Evolutionary conservation across 2,888 invertebrate species (phyloP).

Genomic region (Pseudanteris insignis): DNA sequence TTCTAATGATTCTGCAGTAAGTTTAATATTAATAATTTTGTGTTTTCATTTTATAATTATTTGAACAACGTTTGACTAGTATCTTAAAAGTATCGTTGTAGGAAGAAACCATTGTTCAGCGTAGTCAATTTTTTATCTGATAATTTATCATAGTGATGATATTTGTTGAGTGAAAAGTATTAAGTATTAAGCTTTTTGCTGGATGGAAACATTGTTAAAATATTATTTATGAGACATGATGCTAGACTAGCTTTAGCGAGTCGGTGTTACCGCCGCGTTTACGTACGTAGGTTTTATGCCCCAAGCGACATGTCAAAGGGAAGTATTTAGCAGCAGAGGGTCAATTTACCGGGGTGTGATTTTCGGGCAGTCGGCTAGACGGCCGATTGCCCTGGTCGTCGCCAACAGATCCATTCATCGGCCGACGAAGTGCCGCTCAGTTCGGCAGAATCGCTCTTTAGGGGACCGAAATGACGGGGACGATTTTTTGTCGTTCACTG

Average conservation of each 20-base stretch:
- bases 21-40: no score
- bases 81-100: no score
- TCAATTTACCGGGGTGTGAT: conserved; percentile 63
- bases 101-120: no score
- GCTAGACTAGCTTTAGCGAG: conserved; percentile 1
- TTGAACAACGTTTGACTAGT: no score
- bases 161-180: no score
- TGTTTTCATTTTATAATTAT: no score
- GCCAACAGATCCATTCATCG: conserved; percentile 40
- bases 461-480: conserved; percentile 46
- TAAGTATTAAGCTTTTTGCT: no score
- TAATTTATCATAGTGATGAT: no score
- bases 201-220: background rate
- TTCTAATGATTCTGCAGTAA: no score
- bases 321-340: conserved; percentile 60
- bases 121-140: no score
- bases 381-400: conserved; percentile 38
- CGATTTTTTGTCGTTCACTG: conserved; percentile 45
- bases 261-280: background rate
- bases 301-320: conserved; percentile 55
- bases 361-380: conserved; percentile 51
- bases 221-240: no score
- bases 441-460: conserved; percentile 29
- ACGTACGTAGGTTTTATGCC: conserved; percentile 28
- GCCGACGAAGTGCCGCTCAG: conserved; percentile 30